Conservation (phyloP, 2,888 invertebrate genomes). For the Sarcophaga rosellei region DNA sequence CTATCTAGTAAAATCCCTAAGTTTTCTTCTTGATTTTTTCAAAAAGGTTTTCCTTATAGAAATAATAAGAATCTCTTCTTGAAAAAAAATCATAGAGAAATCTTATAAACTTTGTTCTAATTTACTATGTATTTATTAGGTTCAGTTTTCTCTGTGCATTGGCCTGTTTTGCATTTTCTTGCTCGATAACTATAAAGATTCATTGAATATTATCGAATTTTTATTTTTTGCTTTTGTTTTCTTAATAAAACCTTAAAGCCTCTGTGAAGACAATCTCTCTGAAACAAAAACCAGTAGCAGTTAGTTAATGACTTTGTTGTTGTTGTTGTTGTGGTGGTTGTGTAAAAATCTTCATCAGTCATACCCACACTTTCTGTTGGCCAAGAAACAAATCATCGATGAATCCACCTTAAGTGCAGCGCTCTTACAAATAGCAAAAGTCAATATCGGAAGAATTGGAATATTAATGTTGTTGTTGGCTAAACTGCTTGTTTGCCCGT, state of each 20-base stretch:
- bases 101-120: no score
- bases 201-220: constrained; percentile 39
- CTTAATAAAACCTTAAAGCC: not conserved
- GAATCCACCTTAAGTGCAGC: constrained; percentile 38
- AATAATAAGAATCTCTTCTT: no score
- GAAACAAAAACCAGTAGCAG: constrained; percentile 49
- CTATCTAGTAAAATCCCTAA: no score
- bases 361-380: constrained; percentile 28
- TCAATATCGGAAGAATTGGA: constrained; percentile 56
- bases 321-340: not conserved
- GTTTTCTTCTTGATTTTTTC: no score
- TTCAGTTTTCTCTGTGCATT: no score
- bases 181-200: constrained; percentile 30
- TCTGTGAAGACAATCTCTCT: not conserved
- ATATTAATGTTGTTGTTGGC: constrained; percentile 49
- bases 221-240: not conserved
- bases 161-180: constrained; percentile 4
- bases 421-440: constrained; percentile 57
- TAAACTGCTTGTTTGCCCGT: not conserved
- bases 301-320: constrained; percentile 37
- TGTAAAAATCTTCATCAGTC: constrained; percentile 20
- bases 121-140: no score
- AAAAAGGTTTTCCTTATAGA: no score
- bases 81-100: no score
- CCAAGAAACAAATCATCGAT: constrained; percentile 26